A percentile compares a stretch with the other conserved stretches of the same genome.
Conservation (phyloP, 35 echinoderm and acorn worm genomes). For the Hemicentrotus pulcherrimus region DNA sequence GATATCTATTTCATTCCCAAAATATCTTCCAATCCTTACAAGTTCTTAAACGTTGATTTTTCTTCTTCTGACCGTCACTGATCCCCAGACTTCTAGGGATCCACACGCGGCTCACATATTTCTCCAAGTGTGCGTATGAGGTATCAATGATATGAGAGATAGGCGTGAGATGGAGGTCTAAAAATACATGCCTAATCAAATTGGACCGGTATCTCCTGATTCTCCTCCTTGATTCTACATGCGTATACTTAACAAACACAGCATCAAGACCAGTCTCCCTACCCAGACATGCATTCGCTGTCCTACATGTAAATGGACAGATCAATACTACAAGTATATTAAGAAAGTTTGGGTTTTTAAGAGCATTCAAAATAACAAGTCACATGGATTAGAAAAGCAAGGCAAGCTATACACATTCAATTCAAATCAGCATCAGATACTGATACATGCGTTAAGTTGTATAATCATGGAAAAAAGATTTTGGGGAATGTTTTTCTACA, state of each 20-base stretch:
- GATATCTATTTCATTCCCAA: not conserved
- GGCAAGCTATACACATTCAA: too few relatives aligned
- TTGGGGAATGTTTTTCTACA: too few relatives aligned
- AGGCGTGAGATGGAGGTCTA: conserved; percentile 22
- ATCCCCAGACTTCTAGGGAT: not conserved
- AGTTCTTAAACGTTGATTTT: not conserved
- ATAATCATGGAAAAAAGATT: too few relatives aligned
- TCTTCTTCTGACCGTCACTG: not conserved
- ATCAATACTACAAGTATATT: not conserved
- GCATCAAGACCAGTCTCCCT: not conserved
- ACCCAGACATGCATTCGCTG: not conserved
- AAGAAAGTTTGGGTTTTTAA: too few relatives aligned
- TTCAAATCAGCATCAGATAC: too few relatives aligned
- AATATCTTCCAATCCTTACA: not conserved
- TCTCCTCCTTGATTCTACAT: conserved; percentile 27
- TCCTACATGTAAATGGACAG: not conserved
- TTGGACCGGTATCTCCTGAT: not conserved
- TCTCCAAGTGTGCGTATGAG: not conserved
- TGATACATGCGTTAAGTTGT: too few relatives aligned
- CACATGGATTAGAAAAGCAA: too few relatives aligned
- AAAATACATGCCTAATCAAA: conserved; percentile 50
- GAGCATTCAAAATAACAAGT: too few relatives aligned
- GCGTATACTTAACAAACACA: not conserved
- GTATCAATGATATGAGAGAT: not conserved
- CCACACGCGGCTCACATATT: not conserved